Evolutionary conservation across 2,797 vertebrate species (phyloP).

Genomic region (Chanos chanos): DNA sequence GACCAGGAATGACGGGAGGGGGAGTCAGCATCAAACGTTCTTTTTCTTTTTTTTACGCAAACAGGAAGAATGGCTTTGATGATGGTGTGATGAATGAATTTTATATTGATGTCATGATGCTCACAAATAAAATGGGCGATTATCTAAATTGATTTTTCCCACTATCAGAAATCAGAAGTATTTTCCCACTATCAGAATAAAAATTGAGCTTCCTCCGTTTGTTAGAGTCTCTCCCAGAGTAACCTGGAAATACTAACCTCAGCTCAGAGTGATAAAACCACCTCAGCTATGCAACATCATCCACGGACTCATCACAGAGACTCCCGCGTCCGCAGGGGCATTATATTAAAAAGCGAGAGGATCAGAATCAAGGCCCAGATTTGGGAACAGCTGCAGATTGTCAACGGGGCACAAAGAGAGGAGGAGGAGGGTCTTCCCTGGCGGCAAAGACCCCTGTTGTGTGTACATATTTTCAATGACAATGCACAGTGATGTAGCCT

Average conservation of each 20-base stretch:
- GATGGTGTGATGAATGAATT: no score
- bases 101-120: no score
- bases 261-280: conserved; percentile 34
- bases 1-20: background rate
- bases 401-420: conserved; percentile 48
- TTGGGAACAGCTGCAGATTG: conserved; percentile 74
- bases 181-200: no score
- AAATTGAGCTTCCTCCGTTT: no score
- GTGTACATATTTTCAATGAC: conserved; percentile 63
- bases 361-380: conserved; percentile 72
- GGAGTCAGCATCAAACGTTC: background rate
- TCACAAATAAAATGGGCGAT: no score
- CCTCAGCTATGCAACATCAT: conserved; percentile 42
- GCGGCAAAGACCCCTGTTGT: conserved; percentile 58
- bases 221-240: no score
- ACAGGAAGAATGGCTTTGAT: no score
- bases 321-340: conserved; percentile 42
- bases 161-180: no score
- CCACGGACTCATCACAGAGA: conserved; percentile 56
- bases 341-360: conserved; percentile 49
- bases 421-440: conserved; percentile 49
- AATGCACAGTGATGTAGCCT: conserved; percentile 39
- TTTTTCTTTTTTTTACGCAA: background rate
- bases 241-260: no score
- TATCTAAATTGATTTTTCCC: no score